phyloP scores from a whole-genome alignment of 2,113 vertebrate genomes.

The Potamarius usumacintae region DNA sequence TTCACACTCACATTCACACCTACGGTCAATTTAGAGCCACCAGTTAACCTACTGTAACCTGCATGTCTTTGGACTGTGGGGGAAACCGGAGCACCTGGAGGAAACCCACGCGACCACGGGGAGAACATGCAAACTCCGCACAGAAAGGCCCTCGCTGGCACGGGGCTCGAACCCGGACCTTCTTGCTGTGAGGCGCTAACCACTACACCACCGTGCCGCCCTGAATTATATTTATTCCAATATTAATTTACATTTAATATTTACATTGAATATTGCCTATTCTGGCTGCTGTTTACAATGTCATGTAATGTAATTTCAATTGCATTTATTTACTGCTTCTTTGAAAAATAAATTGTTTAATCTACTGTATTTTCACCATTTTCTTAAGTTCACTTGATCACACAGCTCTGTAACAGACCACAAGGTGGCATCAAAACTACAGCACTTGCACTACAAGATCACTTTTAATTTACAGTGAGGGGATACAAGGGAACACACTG shows the following conservation, averaged over 20 bases:
- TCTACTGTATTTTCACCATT: not conserved
- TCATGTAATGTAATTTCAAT: not conserved
- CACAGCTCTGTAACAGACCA: not conserved
- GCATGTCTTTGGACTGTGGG: no score
- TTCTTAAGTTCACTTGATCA: not conserved
- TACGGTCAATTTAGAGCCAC: no score
- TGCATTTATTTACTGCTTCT: not conserved
- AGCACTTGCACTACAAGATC: not conserved
- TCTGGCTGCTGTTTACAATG: not conserved
- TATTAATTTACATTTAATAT: not conserved
- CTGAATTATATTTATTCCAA: not conserved
- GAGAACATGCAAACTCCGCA: no score
- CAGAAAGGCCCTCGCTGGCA: no score
- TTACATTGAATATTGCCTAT: not conserved
- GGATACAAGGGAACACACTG: not conserved
- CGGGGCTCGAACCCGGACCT: no score
- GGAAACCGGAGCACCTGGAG: no score
- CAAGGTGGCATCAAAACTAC: conserved; percentile 14
- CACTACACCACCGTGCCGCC: no score
- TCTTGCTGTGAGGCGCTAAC: no score
- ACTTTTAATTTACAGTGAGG: not conserved
- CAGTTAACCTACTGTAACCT: no score
- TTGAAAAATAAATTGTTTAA: conserved; percentile 9
- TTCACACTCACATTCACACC: no score
- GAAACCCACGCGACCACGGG: no score